These are phyloP conservation scores for Sebastes baramenuke DNA, from an alignment of 2,797 vertebrate species.

Conservation along the genomic window DNA sequence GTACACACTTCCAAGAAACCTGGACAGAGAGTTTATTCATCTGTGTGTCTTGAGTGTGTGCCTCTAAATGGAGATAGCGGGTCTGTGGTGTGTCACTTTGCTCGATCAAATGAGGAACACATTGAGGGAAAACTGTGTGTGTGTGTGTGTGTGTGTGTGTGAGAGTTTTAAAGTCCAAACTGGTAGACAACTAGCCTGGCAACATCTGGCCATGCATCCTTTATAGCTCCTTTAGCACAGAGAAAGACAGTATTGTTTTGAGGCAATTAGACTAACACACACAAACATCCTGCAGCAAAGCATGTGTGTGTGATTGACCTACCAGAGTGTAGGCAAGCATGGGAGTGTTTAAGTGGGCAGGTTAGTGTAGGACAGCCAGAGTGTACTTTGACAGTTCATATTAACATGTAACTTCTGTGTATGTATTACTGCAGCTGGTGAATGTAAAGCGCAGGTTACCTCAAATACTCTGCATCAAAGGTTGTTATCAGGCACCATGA, in stretches of 20 bases:
- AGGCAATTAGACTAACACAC: conserved; percentile 67
- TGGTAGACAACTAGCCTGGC: conserved; percentile 63
- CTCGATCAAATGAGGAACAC: conserved; percentile 80
- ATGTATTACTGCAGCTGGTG: background rate
- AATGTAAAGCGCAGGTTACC: background rate
- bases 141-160: conserved; percentile 5
- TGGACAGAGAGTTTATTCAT: conserved; percentile 61
- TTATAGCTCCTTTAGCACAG: conserved; percentile 65
- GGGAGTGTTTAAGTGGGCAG: conserved; percentile 3
- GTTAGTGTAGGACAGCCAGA: conserved; percentile 9
- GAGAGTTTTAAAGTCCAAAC: conserved; percentile 38
- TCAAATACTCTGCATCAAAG: background rate
- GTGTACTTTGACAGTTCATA: conserved; percentile 1
- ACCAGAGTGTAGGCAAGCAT: conserved; percentile 17
- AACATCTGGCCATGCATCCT: conserved; percentile 81
- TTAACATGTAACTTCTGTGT: background rate
- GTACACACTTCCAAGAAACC: conserved; percentile 50
- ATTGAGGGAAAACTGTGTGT: conserved; percentile 60
- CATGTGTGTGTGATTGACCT: conserved; percentile 31
- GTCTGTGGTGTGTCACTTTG: conserved; percentile 75
- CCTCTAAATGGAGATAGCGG: conserved; percentile 70
- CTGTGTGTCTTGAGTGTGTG: conserved; percentile 44
- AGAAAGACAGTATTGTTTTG: conserved; percentile 85
- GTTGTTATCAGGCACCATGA: background rate
- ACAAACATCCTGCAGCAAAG: conserved; percentile 59